These are phyloP conservation scores for Eueides isabella DNA, from an alignment of 1,140 invertebrate species.

Conservation along the genomic window DNA sequence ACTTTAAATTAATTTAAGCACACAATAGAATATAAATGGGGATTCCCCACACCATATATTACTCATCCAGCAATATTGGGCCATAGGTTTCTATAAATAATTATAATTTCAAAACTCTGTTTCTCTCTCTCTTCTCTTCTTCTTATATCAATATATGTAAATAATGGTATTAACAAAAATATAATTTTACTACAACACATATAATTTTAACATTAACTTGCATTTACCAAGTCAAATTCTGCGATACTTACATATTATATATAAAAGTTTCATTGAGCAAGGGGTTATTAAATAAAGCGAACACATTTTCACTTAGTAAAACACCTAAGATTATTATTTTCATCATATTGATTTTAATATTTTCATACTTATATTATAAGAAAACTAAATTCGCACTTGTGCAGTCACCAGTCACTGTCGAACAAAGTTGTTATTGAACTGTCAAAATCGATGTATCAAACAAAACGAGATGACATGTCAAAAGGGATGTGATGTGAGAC, in stretches of 20 bases:
- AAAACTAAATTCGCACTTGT: background rate
- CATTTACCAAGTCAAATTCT: conserved; percentile 3
- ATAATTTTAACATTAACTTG: too few species aligned
- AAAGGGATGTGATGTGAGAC: too few species aligned
- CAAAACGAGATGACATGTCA: background rate
- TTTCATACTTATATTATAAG: background rate
- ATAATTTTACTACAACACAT: too few species aligned
- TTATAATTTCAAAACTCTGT: too few species aligned
- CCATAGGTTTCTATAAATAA: too few species aligned
- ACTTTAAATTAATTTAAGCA: background rate
- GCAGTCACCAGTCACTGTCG: too few species aligned
- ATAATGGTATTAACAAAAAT: too few species aligned
- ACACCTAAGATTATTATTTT: background rate
- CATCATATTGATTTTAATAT: background rate
- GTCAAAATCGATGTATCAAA: background rate
- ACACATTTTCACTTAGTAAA: background rate
- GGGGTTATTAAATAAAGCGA: background rate
- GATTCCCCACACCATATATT: background rate
- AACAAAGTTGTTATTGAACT: conserved; percentile 9
- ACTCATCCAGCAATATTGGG: background rate
- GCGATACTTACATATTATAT: background rate
- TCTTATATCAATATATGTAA: too few species aligned
- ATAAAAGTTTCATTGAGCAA: conserved; percentile 8
- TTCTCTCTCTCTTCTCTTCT: too few species aligned
- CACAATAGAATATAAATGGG: background rate